phyloP scores from a whole-genome alignment of 2,113 vertebrate genomes.

The Aspidoscelis tigris region DNA sequence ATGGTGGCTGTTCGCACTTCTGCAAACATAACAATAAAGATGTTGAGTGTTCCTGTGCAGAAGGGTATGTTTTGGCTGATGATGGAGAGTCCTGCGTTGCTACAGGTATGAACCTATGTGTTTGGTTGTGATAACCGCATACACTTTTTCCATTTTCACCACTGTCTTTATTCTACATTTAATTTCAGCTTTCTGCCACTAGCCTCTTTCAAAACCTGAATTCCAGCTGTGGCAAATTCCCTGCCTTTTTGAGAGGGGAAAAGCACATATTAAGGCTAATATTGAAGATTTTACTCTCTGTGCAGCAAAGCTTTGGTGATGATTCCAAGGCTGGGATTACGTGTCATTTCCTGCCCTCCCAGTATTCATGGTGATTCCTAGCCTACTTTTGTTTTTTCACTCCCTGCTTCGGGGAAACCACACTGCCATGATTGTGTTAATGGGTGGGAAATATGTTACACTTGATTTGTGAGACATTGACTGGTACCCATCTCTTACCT shows the following conservation, averaged over 20 bases:
- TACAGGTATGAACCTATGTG: constrained; percentile 70
- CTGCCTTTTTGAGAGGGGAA: too few species aligned
- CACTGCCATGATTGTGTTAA: background rate
- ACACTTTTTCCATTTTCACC: background rate
- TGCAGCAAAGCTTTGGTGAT: too few species aligned
- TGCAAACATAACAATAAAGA: constrained; percentile 71
- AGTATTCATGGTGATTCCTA: background rate
- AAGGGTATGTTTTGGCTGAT: constrained; percentile 81
- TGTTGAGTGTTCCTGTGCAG: constrained; percentile 82
- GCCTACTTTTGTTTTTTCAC: background rate
- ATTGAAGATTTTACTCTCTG: too few species aligned
- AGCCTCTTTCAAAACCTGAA: background rate
- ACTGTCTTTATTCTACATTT: too few species aligned
- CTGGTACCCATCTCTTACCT: background rate
- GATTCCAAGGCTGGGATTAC: too few species aligned
- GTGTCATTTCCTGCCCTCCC: too few species aligned
- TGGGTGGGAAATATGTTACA: background rate
- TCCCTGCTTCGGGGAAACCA: background rate
- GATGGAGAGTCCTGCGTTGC: constrained; percentile 82
- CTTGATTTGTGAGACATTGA: background rate
- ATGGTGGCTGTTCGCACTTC: constrained; percentile 91
- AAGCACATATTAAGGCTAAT: too few species aligned
- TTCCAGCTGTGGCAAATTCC: too few species aligned
- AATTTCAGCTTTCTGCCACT: too few species aligned
- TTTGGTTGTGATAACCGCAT: background rate